Evolutionary conservation across 2,113 vertebrate species (phyloP).

Genomic region (Chlamydotis undulata): DNA sequence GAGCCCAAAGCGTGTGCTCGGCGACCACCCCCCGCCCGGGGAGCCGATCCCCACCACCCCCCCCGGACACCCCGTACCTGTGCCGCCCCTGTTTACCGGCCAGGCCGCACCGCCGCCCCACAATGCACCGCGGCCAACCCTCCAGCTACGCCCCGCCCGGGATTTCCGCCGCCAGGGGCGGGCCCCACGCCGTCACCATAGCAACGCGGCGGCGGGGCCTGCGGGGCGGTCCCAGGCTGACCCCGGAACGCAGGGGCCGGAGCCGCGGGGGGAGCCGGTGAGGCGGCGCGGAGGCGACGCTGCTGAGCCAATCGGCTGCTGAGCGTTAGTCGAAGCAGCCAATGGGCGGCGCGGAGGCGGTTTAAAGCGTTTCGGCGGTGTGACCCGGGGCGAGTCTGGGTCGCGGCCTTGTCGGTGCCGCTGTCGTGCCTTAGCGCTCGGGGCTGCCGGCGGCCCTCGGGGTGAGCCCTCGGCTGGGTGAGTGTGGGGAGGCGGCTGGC

Average conservation of each 20-base stretch:
- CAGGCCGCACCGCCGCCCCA: background rate
- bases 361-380: background rate
- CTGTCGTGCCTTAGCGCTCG: fast-evolving
- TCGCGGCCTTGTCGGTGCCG: fast-evolving
- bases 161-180: background rate
- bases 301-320: background rate
- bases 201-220: too few species aligned
- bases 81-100: fast-evolving
- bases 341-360: background rate
- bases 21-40: fast-evolving
- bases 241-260: background rate
- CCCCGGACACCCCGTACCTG: fast-evolving
- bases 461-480: background rate
- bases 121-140: background rate
- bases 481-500: background rate
- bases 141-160: fast-evolving
- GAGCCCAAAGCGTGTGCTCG: fast-evolving
- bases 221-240: background rate
- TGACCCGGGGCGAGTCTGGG: fast-evolving
- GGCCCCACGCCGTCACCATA: background rate
- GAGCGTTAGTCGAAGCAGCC: background rate
- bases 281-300: background rate
- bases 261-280: fast-evolving
- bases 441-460: fast-evolving
- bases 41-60: fast-evolving